Evolutionary conservation across 2,797 vertebrate species (phyloP), one percentile per base, ranked within the genome.

Genomic region (Pipistrellus kuhlii): DNA sequence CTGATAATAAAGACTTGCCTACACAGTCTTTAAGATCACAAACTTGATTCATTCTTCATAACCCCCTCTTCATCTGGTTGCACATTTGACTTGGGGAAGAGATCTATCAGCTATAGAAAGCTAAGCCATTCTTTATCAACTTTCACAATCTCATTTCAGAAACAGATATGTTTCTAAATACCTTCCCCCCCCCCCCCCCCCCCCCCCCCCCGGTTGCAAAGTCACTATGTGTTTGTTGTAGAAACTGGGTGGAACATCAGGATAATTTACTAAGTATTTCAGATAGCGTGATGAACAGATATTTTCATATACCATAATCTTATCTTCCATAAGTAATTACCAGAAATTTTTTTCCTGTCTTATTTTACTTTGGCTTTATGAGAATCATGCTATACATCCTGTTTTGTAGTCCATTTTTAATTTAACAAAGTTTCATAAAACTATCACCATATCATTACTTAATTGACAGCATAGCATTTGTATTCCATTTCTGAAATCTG

Each of bases 361-460:
- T 38, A 77, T 35, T 57, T 68, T 78, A 66, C 21, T 85, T 92
- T 90, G 51, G 1, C 3, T 93, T 93, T 91, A 87, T 72, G 6
- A 25, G 72, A 46, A 85, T 88, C 32, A 27, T 62, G 69, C 2
- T 82, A 8, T 84, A 62, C 0, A 20, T 41, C 35, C 15, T 44
- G 14, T 80, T 51, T 88, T 64, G 57, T 72, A 25, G 41, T 3
- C 12, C 2, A 20, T 13, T 57, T 88, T 85, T n/a, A 91, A 51
- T 75, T 89, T 68, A 89, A 77, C 12, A 84, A 4, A 53, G 20
- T 38, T 95, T 84, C 25, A 72, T 86, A 84, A 80, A 90, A 53
- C 53, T 46, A 75, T 30, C 13, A 0, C 6, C 27, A 11, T 55
- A 4, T 48, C 21, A 53, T 72, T 76, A 84, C 18, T 11, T 69